Conservation (phyloP, 2,888 invertebrate genomes). For the Leptogaster cylindrica region DNA sequence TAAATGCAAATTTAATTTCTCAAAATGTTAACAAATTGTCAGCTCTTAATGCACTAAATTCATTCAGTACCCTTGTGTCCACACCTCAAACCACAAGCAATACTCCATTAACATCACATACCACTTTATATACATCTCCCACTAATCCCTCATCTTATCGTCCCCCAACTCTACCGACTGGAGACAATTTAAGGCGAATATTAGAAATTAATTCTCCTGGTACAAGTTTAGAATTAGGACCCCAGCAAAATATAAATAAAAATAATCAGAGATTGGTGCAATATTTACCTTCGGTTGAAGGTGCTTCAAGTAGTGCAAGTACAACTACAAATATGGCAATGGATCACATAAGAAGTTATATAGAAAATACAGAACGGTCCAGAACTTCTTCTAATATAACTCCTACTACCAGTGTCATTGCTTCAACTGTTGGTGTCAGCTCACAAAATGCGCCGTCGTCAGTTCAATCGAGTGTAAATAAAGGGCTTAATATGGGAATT, state of each 20-base stretch:
- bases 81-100: slow-evolving; percentile 23
- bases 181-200: neutral
- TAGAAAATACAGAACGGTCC: neutral
- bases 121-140: slow-evolving; percentile 18
- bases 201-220: slow-evolving; percentile 9
- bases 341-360: neutral
- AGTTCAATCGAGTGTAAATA: too few relatives aligned
- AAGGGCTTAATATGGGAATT: slow-evolving; percentile 44
- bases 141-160: neutral
- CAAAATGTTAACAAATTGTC: neutral
- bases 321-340: slow-evolving; percentile 26
- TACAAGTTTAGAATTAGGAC: neutral
- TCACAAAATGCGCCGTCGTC: too few relatives aligned
- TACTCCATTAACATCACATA: slow-evolving; percentile 16
- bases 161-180: neutral
- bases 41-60: slow-evolving; percentile 7
- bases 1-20: slow-evolving; percentile 15
- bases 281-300: slow-evolving; percentile 27
- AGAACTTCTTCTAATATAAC: neutral
- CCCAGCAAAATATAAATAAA: neutral
- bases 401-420: neutral
- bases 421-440: too few relatives aligned
- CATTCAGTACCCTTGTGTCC: slow-evolving; percentile 31
- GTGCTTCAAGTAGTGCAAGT: slow-evolving; percentile 46
- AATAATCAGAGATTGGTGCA: neutral